Percentiles rank a stretch among this genome's conserved stretches.
phyloP scores from a whole-genome alignment of 2,888 invertebrate species.

The Xestia c-nigrum region DNA sequence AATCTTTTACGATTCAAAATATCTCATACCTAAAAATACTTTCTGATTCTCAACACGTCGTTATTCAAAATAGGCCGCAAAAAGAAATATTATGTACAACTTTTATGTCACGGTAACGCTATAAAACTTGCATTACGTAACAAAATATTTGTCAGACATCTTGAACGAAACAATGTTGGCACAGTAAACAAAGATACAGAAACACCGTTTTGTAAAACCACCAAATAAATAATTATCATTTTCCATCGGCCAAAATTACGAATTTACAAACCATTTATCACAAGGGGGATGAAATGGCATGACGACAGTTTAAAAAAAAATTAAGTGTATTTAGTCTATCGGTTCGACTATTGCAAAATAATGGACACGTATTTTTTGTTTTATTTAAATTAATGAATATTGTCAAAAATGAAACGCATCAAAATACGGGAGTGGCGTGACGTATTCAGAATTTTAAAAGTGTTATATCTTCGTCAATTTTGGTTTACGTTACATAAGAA shows the following conservation, averaged over 20 bases:
- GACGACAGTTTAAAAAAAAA: too few species aligned
- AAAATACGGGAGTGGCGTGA: too few species aligned
- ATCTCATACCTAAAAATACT: neutral
- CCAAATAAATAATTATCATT: neutral
- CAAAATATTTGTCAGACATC: slow-evolving; percentile 25
- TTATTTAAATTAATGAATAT: too few species aligned
- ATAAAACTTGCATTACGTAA: slow-evolving; percentile 31
- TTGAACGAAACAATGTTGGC: slow-evolving; percentile 21
- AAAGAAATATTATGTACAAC: neutral
- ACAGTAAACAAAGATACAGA: neutral
- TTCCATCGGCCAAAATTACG: neutral
- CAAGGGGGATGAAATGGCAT: neutral
- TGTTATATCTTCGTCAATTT: too few species aligned
- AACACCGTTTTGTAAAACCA: neutral
- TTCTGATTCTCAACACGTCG: neutral
- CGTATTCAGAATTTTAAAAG: too few species aligned
- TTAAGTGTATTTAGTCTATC: too few species aligned
- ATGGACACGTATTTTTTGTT: too few species aligned
- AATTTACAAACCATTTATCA: neutral
- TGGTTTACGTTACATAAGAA: too few species aligned
- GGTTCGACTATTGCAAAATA: too few species aligned
- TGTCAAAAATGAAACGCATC: too few species aligned
- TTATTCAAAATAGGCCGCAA: slow-evolving; percentile 3
- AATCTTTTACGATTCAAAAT: neutral
- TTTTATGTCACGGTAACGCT: slow-evolving; percentile 22